Conservation (phyloP, 2,113 vertebrate species). For the Collichthys lucidus region DNA sequence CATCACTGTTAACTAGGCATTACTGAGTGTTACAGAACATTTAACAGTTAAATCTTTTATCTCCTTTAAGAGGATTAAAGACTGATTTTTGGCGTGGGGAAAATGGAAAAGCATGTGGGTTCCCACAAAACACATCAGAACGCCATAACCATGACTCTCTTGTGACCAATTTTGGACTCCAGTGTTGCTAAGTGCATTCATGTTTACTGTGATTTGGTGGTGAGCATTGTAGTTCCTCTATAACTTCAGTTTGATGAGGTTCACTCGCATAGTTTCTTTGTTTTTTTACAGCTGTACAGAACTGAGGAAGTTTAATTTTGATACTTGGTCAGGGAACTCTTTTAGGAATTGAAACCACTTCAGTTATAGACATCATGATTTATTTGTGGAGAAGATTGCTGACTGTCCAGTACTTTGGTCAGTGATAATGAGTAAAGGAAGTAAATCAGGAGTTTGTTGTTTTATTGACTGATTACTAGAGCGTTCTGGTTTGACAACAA, state of each 20-base stretch:
- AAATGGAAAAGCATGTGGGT: neutral
- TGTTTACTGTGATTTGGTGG: neutral
- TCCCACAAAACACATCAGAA: neutral
- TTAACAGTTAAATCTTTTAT: too few relatives aligned
- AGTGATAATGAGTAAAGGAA: neutral
- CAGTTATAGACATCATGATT: too few relatives aligned
- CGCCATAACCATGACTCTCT: neutral
- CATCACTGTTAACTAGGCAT: too few relatives aligned
- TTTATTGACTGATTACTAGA: neutral
- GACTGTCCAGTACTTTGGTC: neutral
- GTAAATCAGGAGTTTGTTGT: neutral
- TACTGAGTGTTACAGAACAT: too few relatives aligned
- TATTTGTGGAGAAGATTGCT: neutral
- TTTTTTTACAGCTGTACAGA: neutral
- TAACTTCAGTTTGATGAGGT: neutral
- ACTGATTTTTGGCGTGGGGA: neutral
- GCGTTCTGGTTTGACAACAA: neutral
- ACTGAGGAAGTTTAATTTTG: neutral
- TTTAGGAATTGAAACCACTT: constrained; percentile 13
- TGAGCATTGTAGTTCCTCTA: neutral
- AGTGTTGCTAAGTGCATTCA: neutral
- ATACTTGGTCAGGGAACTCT: neutral
- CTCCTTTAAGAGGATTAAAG: neutral
- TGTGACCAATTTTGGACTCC: too few relatives aligned
- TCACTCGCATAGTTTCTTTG: neutral